Conservation (phyloP, 2,888 invertebrate species). For the Eucriotettix oculatus region DNA sequence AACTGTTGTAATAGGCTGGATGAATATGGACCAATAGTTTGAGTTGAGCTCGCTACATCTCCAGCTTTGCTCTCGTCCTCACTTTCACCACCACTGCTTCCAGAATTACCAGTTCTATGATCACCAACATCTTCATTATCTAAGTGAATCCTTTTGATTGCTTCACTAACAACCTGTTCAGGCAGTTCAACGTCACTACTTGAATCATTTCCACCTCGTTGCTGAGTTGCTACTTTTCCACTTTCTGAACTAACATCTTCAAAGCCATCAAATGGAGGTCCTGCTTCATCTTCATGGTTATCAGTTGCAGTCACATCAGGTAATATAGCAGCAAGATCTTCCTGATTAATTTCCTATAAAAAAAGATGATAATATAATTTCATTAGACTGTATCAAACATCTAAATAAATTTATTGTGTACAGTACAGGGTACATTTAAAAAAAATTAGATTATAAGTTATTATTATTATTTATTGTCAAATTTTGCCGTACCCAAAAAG, state of each 20-base stretch:
- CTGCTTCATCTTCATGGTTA: conserved; percentile 31
- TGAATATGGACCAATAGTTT: conserved; percentile 30
- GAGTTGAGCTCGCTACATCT: background rate
- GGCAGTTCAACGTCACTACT: conserved; percentile 62
- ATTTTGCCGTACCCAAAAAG: too few relatives aligned
- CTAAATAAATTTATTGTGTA: background rate
- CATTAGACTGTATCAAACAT: too few relatives aligned
- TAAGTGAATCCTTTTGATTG: conserved; percentile 47
- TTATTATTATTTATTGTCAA: background rate
- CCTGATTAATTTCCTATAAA: conserved; percentile 54
- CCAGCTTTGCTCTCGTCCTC: background rate
- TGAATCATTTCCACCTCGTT: conserved; percentile 24
- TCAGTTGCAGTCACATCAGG: conserved; percentile 39
- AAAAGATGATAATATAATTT: background rate
- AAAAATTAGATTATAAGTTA: background rate
- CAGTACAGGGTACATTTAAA: background rate
- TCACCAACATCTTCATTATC: conserved; percentile 19
- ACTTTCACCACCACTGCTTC: conserved; percentile 35
- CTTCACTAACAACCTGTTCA: conserved; percentile 50
- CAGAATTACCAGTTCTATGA: conserved; percentile 48
- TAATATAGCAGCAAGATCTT: conserved; percentile 60
- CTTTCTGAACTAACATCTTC: conserved; percentile 29
- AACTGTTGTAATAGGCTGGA: conserved; percentile 65
- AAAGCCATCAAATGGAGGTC: conserved; percentile 39
- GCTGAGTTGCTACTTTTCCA: conserved; percentile 13